Percentiles rank a stretch among this genome's conserved stretches.
Conservation (phyloP, 2,888 invertebrate species). For the Iselma pallidipennis region DNA sequence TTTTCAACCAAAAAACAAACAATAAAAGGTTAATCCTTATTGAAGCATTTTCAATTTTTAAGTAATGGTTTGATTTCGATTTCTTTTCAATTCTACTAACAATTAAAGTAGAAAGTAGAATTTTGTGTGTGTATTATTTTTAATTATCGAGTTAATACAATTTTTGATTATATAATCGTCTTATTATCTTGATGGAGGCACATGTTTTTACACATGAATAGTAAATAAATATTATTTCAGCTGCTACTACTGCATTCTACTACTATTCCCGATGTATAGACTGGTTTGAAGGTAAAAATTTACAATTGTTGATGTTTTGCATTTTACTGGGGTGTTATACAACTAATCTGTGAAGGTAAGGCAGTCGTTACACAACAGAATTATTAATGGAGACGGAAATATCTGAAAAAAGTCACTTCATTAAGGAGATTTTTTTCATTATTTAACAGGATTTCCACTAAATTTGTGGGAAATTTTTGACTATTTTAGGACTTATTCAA, state of each 20-base stretch:
- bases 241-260: not conserved
- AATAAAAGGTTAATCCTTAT: too few relatives aligned
- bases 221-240: not conserved
- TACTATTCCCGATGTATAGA: too few relatives aligned
- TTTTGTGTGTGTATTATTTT: too few relatives aligned
- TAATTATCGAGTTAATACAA: too few relatives aligned
- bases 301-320: not conserved
- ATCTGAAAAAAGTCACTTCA: too few relatives aligned
- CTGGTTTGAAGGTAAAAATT: not conserved
- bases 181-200: not conserved
- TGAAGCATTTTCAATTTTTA: too few relatives aligned
- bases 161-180: not conserved
- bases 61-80: too few relatives aligned
- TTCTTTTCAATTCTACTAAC: too few relatives aligned
- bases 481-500: not conserved
- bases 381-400: not conserved
- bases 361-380: not conserved
- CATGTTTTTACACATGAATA: not conserved
- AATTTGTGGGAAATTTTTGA: not conserved
- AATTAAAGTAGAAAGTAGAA: too few relatives aligned
- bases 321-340: not conserved
- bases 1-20: too few relatives aligned
- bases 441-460: too few relatives aligned
- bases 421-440: not conserved
- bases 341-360: not conserved